Evolutionary conservation across 1,140 invertebrate genomes (phyloP).

Genomic region (Brachionus plicatilis): DNA sequence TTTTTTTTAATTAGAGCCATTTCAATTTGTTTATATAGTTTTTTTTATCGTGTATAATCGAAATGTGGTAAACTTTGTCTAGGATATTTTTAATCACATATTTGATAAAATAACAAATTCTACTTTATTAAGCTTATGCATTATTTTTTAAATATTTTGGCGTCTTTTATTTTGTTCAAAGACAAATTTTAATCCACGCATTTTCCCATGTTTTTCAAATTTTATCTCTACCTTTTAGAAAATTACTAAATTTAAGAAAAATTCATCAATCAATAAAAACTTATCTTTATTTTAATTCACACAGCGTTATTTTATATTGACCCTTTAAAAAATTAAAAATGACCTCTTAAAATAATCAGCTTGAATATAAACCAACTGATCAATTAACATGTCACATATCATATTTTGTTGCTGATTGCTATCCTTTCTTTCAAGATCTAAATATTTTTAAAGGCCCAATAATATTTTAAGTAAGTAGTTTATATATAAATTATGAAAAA

Average conservation of each 20-base stretch:
- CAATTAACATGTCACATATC: too few relatives aligned
- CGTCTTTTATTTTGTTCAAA: neutral
- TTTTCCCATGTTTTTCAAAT: neutral
- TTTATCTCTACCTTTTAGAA: neutral
- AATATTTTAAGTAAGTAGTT: neutral
- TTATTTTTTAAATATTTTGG: neutral
- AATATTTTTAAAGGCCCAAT: neutral
- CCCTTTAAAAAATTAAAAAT: neutral
- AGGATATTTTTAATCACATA: neutral
- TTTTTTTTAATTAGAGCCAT: neutral
- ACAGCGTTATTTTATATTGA: neutral
- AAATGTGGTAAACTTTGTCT: neutral
- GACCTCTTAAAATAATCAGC: neutral
- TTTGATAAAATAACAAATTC: neutral
- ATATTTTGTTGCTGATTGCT: too few relatives aligned
- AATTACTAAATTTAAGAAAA: neutral
- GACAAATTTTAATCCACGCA: neutral
- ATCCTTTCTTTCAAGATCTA: neutral
- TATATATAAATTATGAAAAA: neutral
- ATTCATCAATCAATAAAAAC: neutral
- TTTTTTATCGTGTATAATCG: neutral
- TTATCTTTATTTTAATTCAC: too few relatives aligned
- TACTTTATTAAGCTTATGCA: neutral
- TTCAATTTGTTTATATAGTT: neutral
- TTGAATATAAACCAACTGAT: neutral